Conservation (phyloP, 1,140 invertebrate genomes). For the Zaprionus ghesquierei region DNA sequence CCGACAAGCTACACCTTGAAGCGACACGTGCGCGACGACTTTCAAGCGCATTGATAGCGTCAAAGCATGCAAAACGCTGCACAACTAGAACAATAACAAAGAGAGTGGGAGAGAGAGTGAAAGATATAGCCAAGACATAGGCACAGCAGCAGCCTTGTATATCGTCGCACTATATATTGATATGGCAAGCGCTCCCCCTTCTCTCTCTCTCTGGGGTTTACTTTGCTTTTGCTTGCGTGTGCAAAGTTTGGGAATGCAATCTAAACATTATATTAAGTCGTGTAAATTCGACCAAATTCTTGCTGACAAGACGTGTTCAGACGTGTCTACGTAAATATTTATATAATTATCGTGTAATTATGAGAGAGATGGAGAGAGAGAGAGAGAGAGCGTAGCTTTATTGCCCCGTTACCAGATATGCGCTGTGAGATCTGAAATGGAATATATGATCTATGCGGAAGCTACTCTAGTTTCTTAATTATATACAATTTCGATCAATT, state of each 20-base stretch:
- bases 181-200: neutral
- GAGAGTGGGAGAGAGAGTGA: neutral
- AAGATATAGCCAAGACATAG: neutral
- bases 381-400: neutral
- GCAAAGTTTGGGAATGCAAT: neutral
- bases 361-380: no score
- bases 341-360: constrained; percentile 3
- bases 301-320: neutral
- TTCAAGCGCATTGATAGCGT: constrained; percentile 49
- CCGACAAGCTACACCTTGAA: constrained; percentile 16
- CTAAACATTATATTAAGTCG: constrained; percentile 1
- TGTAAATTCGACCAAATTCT: constrained; percentile 4
- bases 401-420: neutral
- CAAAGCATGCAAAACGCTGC: constrained; percentile 9
- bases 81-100: neutral
- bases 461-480: neutral
- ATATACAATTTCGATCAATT: constrained; percentile 2
- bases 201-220: no score
- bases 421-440: neutral
- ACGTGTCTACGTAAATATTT: neutral
- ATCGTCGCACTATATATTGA: neutral
- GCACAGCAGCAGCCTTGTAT: constrained; percentile 7
- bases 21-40: constrained; percentile 50
- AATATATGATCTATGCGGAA: neutral
- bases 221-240: neutral